These are phyloP conservation scores for Amia ocellicauda DNA, from an alignment of 2,113 vertebrate genomes.

Conservation along the genomic window DNA sequence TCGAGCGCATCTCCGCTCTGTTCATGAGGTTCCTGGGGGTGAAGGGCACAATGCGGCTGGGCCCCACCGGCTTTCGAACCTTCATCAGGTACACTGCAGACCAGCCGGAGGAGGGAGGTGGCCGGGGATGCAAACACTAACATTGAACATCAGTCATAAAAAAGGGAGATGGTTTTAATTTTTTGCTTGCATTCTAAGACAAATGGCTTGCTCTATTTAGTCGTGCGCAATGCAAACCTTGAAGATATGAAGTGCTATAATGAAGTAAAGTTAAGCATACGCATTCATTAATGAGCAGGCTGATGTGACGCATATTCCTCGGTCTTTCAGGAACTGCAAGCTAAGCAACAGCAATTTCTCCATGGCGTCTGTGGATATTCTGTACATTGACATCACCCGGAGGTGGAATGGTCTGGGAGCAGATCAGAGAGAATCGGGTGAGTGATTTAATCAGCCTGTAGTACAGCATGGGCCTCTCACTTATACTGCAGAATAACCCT, in stretches of 20 bases:
- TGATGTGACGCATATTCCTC: conserved; percentile 12
- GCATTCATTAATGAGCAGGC: not conserved
- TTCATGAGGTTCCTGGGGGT: conserved; percentile 94
- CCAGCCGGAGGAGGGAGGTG: too few species aligned
- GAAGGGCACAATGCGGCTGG: conserved; percentile 84
- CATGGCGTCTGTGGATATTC: conserved; percentile 92
- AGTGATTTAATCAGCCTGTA: conserved; percentile 2
- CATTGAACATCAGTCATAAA: too few species aligned
- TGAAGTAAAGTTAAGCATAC: not conserved
- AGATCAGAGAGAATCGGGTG: conserved; percentile 86
- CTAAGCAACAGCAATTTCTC: conserved; percentile 83
- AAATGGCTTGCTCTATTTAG: too few species aligned
- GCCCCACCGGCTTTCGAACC: conserved; percentile 88
- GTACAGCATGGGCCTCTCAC: not conserved
- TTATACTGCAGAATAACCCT: too few species aligned
- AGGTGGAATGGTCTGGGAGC: conserved; percentile 71
- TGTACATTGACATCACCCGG: conserved; percentile 95
- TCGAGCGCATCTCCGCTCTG: conserved; percentile 80
- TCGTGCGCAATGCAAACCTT: too few species aligned
- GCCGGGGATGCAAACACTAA: too few species aligned
- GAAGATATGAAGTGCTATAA: too few species aligned
- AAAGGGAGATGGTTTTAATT: too few species aligned
- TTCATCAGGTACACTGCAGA: conserved; percentile 80
- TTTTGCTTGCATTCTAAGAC: too few species aligned
- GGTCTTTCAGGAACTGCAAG: conserved; percentile 79